Evolutionary conservation across 2,888 invertebrate genomes (phyloP).

Genomic region (Ochropacha duplaris): DNA sequence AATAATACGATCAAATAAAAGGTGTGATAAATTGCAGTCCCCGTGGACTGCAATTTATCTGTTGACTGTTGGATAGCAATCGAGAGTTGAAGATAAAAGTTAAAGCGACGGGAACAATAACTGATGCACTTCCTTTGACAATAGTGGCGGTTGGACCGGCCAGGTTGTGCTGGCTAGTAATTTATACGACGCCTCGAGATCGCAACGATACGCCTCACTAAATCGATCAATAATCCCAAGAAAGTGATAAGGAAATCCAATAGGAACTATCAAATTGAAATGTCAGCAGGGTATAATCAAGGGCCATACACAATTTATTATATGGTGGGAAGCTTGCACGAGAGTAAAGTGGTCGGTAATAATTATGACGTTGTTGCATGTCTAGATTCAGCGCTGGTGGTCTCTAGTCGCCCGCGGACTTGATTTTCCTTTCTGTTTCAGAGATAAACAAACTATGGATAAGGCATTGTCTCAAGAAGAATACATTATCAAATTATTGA

Average conservation of each 20-base stretch:
- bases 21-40: conserved; percentile 68
- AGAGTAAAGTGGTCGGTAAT: conserved; percentile 36
- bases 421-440: conserved; percentile 29
- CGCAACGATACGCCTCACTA: conserved; percentile 64
- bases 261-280: conserved; percentile 71
- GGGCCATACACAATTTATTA: conserved; percentile 47
- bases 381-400: conserved; percentile 47
- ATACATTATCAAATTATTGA: conserved; percentile 5
- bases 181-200: conserved; percentile 66
- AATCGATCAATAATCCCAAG: conserved; percentile 74
- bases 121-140: conserved; percentile 80
- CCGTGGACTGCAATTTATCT: too few species aligned
- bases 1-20: conserved; percentile 67
- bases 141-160: conserved; percentile 48
- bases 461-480: conserved; percentile 16
- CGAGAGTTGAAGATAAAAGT: conserved; percentile 60
- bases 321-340: conserved; percentile 31
- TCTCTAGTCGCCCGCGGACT: conserved; percentile 31
- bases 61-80: conserved; percentile 57
- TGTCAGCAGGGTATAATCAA: conserved; percentile 65
- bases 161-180: conserved; percentile 46
- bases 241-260: conserved; percentile 63
- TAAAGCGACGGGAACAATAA: conserved; percentile 76
- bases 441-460: conserved; percentile 9
- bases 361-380: conserved; percentile 45